Conservation (phyloP, 92 coral and sea anemone genomes). For the Metridium senile region DNA sequence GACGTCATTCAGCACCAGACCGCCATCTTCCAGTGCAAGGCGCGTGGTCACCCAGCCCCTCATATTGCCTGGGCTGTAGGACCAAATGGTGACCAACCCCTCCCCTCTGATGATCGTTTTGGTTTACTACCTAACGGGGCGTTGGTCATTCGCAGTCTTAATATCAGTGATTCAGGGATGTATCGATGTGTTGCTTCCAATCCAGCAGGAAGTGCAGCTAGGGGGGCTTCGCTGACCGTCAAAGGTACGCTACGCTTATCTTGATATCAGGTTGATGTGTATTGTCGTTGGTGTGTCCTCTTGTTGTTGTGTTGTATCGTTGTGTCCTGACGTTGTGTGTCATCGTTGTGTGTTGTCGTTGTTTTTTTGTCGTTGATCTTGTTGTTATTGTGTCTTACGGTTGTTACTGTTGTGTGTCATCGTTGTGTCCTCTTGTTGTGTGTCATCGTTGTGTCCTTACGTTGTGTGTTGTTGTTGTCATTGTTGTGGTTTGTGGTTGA, state of each 20-base stretch:
- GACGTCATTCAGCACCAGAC: slow-evolving; percentile 68
- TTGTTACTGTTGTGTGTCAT: no score
- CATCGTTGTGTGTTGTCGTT: no score
- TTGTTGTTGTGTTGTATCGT: no score
- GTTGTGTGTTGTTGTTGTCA: no score
- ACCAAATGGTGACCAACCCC: slow-evolving; percentile 87
- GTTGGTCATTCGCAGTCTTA: slow-evolving; percentile 63
- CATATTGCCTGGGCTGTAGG: slow-evolving; percentile 98
- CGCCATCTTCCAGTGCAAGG: slow-evolving; percentile 86
- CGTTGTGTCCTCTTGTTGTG: no score
- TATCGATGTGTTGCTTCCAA: slow-evolving; percentile 95
- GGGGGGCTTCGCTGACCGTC: slow-evolving; percentile 59
- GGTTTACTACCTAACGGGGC: slow-evolving; percentile 76
- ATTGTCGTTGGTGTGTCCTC: no score
- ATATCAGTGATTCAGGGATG: slow-evolving; percentile 80
- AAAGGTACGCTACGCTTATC: slow-evolving; percentile 41
- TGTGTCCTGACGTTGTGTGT: no score
- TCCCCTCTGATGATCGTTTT: slow-evolving; percentile 81
- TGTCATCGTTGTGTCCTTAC: no score
- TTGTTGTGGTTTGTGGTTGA: no score
- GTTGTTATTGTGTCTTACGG: no score
- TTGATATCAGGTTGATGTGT: background rate
- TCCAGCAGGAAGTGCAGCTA: slow-evolving; percentile 78
- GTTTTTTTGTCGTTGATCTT: no score
- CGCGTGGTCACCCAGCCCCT: slow-evolving; percentile 99